A percentile compares a stretch with the other conserved stretches of the same genome.
These are phyloP conservation scores for Sphyrna mokarran DNA, from an alignment of 2,113 vertebrate genomes.

Conservation along the genomic window DNA sequence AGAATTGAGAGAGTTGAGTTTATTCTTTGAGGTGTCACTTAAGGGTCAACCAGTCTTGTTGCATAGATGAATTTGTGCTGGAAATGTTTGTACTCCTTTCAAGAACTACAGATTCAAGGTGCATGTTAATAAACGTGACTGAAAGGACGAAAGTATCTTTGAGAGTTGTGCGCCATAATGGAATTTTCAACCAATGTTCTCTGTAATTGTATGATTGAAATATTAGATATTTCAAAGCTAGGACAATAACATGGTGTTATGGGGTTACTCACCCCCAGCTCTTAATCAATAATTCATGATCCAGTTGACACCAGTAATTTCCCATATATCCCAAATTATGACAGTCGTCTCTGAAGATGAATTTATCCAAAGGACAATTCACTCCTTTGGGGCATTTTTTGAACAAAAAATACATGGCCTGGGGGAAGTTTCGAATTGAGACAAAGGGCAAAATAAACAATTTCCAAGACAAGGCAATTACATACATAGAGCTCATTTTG, in stretches of 20 bases:
- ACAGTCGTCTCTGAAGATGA: background rate
- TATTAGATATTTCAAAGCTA: background rate
- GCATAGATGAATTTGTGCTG: background rate
- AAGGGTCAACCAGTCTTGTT: background rate
- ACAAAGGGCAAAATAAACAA: background rate
- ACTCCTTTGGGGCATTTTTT: background rate
- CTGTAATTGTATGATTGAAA: background rate
- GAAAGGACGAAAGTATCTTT: background rate
- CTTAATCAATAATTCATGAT: background rate
- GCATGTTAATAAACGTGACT: background rate
- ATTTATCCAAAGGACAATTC: background rate
- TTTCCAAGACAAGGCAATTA: background rate
- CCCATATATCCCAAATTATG: background rate
- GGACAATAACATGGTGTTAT: background rate
- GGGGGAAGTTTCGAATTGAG: background rate
- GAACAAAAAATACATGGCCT: background rate
- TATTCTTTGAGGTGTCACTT: background rate
- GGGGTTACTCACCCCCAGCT: background rate
- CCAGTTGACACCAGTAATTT: background rate
- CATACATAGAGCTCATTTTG: background rate
- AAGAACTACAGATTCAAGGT: background rate
- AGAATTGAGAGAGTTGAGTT: background rate
- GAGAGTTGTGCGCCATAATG: background rate
- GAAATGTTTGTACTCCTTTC: background rate
- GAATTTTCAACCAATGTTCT: background rate